Evolutionary conservation across 2,113 vertebrate genomes (phyloP), one percentile per base, ranked within the genome.

Genomic region (Callochromis pleurospilus): DNA sequence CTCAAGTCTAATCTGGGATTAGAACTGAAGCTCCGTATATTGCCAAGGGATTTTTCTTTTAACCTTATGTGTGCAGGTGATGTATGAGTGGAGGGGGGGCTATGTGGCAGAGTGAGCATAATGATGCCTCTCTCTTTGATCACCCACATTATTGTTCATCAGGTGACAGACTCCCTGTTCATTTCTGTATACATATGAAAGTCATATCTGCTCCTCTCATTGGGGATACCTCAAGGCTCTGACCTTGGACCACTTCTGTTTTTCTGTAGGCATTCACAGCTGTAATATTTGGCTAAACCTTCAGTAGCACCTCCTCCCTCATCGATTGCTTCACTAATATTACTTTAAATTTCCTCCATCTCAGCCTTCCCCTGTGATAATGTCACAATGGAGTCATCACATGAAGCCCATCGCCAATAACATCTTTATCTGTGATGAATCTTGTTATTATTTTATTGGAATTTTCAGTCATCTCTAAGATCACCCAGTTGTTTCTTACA

Each of bases 1-100:
- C 90, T n/a, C 3, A 93, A 70, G 94, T 90, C 94, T 96, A 97
- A 96, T 88, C 94, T 90, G 85, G 91, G 96, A 97, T 97, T 96
- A 97, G 86, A 29, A 49, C 62, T 26, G 84, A 87, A 93, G 91
- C 94, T 88, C 93, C 19, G 82, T 83, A 92, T 94, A 92, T 86
- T 89, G 92, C 93, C 94, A 94, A 85, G 11, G 77, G 92, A 93
- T 95, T 96, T 95, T 90, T 93, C 90, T 92, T 89, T 93, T 92
- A 92, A 93, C 93, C 92, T 93, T 84, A 90, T 92, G 89, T 62
- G 70, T 95, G 45, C 40, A 31, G 45, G 24, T 92, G 88, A 82
- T 81, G 40, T 29, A 49, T 17, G 51, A 56, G 60, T 40, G 70
- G 82, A 60, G 86, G 88, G 13, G 55, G 91, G 88, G 80, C 21